phyloP scores from a whole-genome alignment of 1,140 invertebrate genomes.

The Tachypleus tridentatus region DNA sequence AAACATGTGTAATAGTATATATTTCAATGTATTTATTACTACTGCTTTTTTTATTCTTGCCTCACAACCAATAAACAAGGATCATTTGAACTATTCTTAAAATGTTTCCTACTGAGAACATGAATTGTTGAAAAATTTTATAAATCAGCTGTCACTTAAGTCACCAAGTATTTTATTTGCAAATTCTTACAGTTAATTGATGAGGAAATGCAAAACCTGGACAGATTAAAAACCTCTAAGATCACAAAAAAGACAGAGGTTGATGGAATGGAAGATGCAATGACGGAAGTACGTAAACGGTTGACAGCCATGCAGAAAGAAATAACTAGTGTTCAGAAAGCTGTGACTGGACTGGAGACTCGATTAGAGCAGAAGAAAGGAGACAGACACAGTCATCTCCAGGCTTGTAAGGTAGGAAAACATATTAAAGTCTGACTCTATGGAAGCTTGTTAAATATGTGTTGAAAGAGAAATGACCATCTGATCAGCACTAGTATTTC shows the following conservation, averaged over 20 bases:
- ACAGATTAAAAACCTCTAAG: constrained; percentile 62
- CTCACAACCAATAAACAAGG: too few relatives aligned
- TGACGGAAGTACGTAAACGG: constrained; percentile 60
- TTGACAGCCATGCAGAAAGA: constrained; percentile 81
- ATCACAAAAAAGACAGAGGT: constrained; percentile 65
- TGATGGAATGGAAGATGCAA: constrained; percentile 54
- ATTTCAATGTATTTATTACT: too few relatives aligned
- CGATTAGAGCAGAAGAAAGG: constrained; percentile 83
- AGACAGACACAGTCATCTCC: constrained; percentile 81
- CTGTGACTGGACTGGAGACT: constrained; percentile 65
- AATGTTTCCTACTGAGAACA: too few relatives aligned
- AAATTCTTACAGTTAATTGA: constrained; percentile 49
- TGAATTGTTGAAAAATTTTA: too few relatives aligned
- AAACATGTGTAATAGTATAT: too few relatives aligned
- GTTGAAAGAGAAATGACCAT: too few relatives aligned
- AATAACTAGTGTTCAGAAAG: constrained; percentile 72
- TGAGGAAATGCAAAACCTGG: constrained; percentile 70
- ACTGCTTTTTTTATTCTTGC: too few relatives aligned
- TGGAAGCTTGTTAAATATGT: too few relatives aligned
- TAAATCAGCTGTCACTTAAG: too few relatives aligned
- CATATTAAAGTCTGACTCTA: too few relatives aligned
- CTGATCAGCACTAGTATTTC: too few relatives aligned
- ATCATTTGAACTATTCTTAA: too few relatives aligned
- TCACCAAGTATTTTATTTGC: constrained; percentile 1
- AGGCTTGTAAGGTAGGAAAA: constrained; percentile 62